phyloP scores from a whole-genome alignment of 2,888 invertebrate species.

The Muschampia staudingeri region DNA sequence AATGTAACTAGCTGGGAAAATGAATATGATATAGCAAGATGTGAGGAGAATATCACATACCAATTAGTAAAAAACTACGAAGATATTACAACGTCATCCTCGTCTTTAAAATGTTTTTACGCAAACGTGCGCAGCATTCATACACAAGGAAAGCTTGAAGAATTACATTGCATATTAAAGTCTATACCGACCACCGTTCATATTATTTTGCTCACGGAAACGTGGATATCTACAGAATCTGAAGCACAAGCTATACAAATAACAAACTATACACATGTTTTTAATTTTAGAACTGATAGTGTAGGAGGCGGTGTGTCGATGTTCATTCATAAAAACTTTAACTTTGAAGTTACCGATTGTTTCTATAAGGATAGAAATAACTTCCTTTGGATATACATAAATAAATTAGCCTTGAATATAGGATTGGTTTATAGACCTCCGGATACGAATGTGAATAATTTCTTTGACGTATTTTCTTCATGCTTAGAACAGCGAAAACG shows the following conservation, averaged over 20 bases:
- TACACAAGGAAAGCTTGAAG: slow-evolving; percentile 60
- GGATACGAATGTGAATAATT: not conserved
- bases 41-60: not conserved
- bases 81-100: not conserved
- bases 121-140: slow-evolving; percentile 60
- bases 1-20: not conserved
- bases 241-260: slow-evolving; percentile 36
- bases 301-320: slow-evolving; percentile 21
- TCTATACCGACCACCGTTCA: slow-evolving; percentile 47
- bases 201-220: slow-evolving; percentile 62
- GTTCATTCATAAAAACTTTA: slow-evolving; percentile 22
- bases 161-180: slow-evolving; percentile 59
- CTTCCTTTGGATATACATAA: not conserved
- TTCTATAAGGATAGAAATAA: not conserved
- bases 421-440: slow-evolving; percentile 2
- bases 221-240: slow-evolving; percentile 48
- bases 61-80: not conserved
- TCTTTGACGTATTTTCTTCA: too few species aligned
- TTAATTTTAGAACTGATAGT: slow-evolving; percentile 35
- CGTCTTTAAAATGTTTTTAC: slow-evolving; percentile 31
- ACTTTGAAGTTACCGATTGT: slow-evolving; percentile 1
- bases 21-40: not conserved
- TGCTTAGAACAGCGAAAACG: too few species aligned
- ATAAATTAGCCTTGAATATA: slow-evolving; percentile 2
- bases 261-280: slow-evolving; percentile 39